Percentiles rank a stretch among this genome's conserved stretches.
Evolutionary conservation across 2,888 invertebrate species (phyloP).

Genomic region (Caenorhabditis uteleia): DNA sequence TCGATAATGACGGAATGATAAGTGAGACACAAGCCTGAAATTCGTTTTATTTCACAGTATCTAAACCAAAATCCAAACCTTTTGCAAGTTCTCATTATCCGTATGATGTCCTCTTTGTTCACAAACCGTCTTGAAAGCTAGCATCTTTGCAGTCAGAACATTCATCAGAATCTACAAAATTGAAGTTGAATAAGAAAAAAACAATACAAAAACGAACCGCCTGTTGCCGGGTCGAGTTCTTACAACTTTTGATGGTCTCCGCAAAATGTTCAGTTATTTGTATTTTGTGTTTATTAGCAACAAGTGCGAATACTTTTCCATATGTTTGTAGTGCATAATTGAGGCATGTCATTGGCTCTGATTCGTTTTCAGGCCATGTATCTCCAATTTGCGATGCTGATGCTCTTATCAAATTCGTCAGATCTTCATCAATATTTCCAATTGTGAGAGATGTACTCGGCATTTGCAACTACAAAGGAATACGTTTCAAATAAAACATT

Average conservation of each 20-base stretch:
- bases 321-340: constrained; percentile 91
- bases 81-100: constrained; percentile 56
- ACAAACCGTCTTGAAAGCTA: constrained; percentile 78
- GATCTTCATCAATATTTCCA: constrained; percentile 94
- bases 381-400: constrained; percentile 38
- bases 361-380: constrained; percentile 74
- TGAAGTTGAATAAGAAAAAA: background rate
- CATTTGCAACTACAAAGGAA: constrained; percentile 80
- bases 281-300: constrained; percentile 91
- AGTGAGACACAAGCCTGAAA: constrained; percentile 60
- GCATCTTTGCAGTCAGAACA: constrained; percentile 88
- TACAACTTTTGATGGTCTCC: constrained; percentile 80
- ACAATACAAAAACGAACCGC: constrained; percentile 21
- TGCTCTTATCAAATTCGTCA: constrained; percentile 78
- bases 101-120: constrained; percentile 45
- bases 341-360: constrained; percentile 92
- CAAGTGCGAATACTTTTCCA: constrained; percentile 87
- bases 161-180: constrained; percentile 80
- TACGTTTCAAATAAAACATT: background rate
- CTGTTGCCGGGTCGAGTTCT: constrained; percentile 40
- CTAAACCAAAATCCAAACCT: no score
- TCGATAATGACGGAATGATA: constrained; percentile 72
- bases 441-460: constrained; percentile 85
- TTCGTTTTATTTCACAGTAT: constrained; percentile 66
- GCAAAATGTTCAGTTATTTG: constrained; percentile 94